These are phyloP conservation scores for Mnemiopsis leidyi DNA, from an alignment of 37 sponge, comb jelly and placozoan genomes.

Conservation along the genomic window DNA sequence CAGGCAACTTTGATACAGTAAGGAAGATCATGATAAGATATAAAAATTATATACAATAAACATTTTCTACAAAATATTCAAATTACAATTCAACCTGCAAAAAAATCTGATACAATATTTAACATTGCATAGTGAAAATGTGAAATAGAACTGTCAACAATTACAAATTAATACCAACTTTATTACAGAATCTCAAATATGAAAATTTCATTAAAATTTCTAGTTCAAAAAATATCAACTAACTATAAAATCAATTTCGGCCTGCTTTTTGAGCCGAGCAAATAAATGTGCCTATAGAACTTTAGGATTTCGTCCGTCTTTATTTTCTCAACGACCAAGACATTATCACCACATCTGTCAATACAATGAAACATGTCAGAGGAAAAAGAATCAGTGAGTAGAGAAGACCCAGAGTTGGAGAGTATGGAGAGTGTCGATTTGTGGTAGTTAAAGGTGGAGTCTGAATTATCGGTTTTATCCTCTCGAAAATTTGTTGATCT, in stretches of 20 bases:
- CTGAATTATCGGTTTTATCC: background rate
- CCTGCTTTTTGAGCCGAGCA: background rate
- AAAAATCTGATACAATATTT: too few relatives aligned
- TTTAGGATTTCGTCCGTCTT: background rate
- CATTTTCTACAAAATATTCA: too few relatives aligned
- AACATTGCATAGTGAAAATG: too few relatives aligned
- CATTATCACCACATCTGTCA: background rate
- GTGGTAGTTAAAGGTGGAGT: background rate
- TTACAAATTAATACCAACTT: too few relatives aligned
- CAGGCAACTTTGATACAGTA: too few relatives aligned
- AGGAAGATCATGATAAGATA: too few relatives aligned
- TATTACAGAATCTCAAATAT: too few relatives aligned
- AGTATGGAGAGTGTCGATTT: background rate
- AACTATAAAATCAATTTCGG: background rate
- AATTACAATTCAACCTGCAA: too few relatives aligned
- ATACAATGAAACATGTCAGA: background rate
- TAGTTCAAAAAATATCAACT: too few relatives aligned
- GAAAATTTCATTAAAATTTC: too few relatives aligned
- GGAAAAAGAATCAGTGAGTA: background rate
- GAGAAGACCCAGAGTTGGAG: background rate
- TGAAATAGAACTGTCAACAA: too few relatives aligned
- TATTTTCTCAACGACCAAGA: background rate
- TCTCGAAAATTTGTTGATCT: background rate
- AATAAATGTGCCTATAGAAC: background rate
- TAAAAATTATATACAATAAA: too few relatives aligned